Conservation (phyloP, 2,888 invertebrate species). For the Osmoderma eremita region DNA sequence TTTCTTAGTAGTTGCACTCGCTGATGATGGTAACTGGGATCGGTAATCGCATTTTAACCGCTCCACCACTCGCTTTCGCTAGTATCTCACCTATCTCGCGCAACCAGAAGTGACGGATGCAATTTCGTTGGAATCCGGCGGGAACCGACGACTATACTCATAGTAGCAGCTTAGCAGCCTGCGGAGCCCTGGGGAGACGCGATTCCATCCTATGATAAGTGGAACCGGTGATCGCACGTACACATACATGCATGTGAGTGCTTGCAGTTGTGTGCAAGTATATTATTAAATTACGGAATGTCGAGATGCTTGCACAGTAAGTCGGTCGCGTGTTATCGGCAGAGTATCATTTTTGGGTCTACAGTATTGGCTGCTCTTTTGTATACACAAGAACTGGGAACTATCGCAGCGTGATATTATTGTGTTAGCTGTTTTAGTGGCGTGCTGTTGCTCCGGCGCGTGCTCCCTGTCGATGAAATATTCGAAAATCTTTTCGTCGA, state of each 20-base stretch:
- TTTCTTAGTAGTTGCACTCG: background rate
- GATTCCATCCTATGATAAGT: conserved; percentile 20
- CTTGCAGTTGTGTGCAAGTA: background rate
- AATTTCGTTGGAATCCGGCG: conserved; percentile 38
- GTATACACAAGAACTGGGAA: background rate
- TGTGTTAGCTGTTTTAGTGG: background rate
- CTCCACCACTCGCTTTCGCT: too few species aligned
- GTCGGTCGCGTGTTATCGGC: background rate
- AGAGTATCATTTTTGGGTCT: conserved; percentile 6
- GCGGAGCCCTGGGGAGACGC: conserved; percentile 6
- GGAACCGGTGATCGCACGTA: conserved; percentile 8
- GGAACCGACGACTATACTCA: conserved; percentile 7
- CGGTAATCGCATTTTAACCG: background rate
- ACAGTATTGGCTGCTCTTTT: background rate
- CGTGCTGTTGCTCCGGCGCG: background rate
- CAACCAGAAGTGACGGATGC: conserved; percentile 39
- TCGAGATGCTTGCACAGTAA: conserved; percentile 10
- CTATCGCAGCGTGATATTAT: background rate
- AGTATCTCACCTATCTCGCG: conserved; percentile 4
- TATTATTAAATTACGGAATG: conserved; percentile 32
- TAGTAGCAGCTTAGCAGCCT: conserved; percentile 1
- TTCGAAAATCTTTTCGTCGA: conserved; percentile 18
- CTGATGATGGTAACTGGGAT: background rate
- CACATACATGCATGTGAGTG: background rate
- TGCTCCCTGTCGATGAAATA: conserved; percentile 16